phyloP scores from a whole-genome alignment of 2,888 invertebrate genomes.

The Sclerodermus sp. region DNA sequence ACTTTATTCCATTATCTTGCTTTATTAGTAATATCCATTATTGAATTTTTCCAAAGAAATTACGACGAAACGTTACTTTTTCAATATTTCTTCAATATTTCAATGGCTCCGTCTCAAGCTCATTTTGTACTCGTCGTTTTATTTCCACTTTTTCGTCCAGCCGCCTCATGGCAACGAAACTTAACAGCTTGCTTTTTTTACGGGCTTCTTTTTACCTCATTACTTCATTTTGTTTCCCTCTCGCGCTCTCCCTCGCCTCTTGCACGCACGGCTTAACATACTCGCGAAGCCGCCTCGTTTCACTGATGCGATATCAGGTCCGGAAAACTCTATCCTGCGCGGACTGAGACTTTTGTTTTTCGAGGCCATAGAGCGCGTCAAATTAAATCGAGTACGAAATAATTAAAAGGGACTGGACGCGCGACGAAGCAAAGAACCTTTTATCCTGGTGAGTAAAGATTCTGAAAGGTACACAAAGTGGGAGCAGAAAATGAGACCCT shows the following conservation, averaged over 20 bases:
- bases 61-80: background rate
- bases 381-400: background rate
- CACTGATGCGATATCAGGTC: no score
- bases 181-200: no score
- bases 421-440: background rate
- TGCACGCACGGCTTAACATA: background rate
- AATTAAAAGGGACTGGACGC: background rate
- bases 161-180: constrained; percentile 6
- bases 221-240: constrained; percentile 6
- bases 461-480: no score
- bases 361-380: background rate
- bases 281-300: background rate
- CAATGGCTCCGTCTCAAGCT: constrained; percentile 1
- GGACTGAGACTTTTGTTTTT: constrained; percentile 7
- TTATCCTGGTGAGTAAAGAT: no score
- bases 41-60: no score
- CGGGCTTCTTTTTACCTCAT: constrained; percentile 8
- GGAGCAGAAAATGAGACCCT: no score
- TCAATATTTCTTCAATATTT: background rate
- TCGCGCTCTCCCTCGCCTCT: constrained; percentile 2
- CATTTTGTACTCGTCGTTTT: background rate
- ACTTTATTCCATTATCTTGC: no score
- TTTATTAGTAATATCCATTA: no score
- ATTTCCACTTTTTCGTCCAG: background rate
- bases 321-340: background rate